phyloP scores from a whole-genome alignment of 2,797 vertebrate species.

The Etheostoma perlongum region DNA sequence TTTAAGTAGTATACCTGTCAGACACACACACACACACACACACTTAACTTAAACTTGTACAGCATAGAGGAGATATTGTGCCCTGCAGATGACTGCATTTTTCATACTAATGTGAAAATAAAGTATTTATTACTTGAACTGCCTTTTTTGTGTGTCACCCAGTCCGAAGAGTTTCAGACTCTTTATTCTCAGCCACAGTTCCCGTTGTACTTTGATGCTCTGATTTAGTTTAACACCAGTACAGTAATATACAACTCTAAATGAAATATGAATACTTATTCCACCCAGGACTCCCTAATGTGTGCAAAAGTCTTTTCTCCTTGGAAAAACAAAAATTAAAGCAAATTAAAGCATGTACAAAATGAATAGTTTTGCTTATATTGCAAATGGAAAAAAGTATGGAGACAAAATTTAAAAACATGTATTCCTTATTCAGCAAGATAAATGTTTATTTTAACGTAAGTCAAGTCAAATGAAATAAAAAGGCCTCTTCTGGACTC shows the following conservation, averaged over 20 bases:
- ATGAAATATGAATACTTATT: neutral
- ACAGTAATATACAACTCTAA: neutral
- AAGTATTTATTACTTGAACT: constrained; percentile 81
- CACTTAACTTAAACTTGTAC: constrained; percentile 34
- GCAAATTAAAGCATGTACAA: too few species aligned
- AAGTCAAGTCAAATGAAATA: neutral
- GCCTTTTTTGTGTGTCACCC: neutral
- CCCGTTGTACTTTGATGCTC: neutral
- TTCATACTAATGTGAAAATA: constrained; percentile 74
- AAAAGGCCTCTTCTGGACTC: neutral
- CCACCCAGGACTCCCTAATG: too few species aligned
- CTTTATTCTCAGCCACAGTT: neutral
- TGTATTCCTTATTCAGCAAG: too few species aligned
- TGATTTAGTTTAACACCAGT: constrained; percentile 11
- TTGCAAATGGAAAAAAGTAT: too few species aligned
- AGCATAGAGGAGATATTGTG: constrained; percentile 38
- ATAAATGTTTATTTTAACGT: neutral
- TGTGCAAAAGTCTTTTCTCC: too few species aligned
- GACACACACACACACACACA: constrained; percentile 6
- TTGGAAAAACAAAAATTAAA: too few species aligned
- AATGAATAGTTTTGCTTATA: too few species aligned
- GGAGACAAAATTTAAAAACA: too few species aligned
- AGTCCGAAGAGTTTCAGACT: neutral
- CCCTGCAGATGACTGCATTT: constrained; percentile 61
- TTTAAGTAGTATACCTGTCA: constrained; percentile 47